phyloP scores from a whole-genome alignment of 2,113 vertebrate genomes.

The Amblyopsis rosae region DNA sequence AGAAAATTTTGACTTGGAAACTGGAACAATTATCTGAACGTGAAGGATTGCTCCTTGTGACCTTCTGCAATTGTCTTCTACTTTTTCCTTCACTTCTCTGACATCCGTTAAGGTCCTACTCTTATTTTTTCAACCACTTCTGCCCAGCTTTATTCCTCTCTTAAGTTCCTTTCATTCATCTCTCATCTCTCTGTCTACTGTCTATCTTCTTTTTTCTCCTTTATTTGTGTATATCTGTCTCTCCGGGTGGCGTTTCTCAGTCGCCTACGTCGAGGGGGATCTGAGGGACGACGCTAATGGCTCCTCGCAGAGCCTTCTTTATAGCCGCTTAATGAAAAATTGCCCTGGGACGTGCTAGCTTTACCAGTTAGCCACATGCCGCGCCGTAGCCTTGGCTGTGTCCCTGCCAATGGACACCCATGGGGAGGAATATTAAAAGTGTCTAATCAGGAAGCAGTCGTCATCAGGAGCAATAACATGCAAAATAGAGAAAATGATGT shows the following conservation, averaged over 20 bases:
- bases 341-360: conserved; percentile 48
- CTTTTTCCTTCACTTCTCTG: background rate
- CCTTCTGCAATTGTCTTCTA: background rate
- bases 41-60: too few species aligned
- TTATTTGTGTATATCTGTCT: background rate
- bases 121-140: background rate
- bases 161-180: background rate
- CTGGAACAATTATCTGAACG: background rate
- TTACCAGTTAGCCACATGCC: conserved; percentile 60
- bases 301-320: conserved; percentile 50
- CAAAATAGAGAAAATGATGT: conserved; percentile 9
- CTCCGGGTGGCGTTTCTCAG: conserved; percentile 3
- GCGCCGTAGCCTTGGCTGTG: conserved; percentile 44
- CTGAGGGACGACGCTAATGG: conserved; percentile 38
- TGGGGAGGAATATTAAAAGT: conserved; percentile 63
- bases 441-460: conserved; percentile 59
- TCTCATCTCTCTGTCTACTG: background rate
- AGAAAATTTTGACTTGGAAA: background rate
- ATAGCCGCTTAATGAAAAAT: conserved; percentile 70
- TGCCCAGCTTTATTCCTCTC: background rate
- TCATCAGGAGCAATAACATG: conserved; percentile 26
- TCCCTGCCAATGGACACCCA: conserved; percentile 50
- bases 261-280: conserved; percentile 19
- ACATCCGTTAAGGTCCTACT: background rate
- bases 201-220: background rate